These are phyloP conservation scores for Cyclura pinguis DNA, from an alignment of 2,797 vertebrate genomes.

Conservation along the genomic window DNA sequence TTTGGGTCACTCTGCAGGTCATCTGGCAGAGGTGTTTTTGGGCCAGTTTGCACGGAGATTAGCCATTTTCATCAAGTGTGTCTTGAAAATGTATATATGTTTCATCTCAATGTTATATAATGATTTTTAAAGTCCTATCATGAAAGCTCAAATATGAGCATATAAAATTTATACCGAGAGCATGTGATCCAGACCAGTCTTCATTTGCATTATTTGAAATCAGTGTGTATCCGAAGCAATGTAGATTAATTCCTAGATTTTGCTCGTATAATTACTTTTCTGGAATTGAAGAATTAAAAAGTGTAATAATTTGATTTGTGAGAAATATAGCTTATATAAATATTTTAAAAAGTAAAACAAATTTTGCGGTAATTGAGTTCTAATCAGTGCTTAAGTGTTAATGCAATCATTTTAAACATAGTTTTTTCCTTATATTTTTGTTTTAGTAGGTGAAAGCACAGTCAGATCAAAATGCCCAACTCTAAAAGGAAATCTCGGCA, in stretches of 20 bases:
- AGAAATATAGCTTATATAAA: not conserved
- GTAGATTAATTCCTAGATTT: not conserved
- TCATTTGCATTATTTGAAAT: not conserved
- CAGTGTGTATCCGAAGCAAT: not conserved
- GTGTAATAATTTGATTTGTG: not conserved
- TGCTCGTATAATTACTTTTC: not conserved
- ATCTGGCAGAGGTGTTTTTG: not conserved
- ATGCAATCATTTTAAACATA: not conserved
- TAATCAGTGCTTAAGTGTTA: not conserved
- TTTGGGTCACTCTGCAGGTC: not conserved
- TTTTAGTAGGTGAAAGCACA: not conserved
- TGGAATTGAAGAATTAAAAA: not conserved
- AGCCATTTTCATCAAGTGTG: not conserved
- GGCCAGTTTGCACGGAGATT: not conserved
- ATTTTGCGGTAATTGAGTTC: not conserved
- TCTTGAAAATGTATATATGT: not conserved
- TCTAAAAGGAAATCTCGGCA: conserved; percentile 76
- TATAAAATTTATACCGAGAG: too few relatives aligned
- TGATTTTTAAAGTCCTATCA: too few relatives aligned
- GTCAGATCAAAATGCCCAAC: conserved; percentile 82
- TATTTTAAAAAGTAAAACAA: not conserved
- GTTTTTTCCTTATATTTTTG: rapidly evolving
- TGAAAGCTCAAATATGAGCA: too few relatives aligned
- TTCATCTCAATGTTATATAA: not conserved
- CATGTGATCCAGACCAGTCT: not conserved